A percentile compares a stretch with the other conserved stretches of the same genome.
Evolutionary conservation across 37 sponge, comb jelly and placozoan genomes (phyloP).

Genomic region (Hormiphora californensis): DNA sequence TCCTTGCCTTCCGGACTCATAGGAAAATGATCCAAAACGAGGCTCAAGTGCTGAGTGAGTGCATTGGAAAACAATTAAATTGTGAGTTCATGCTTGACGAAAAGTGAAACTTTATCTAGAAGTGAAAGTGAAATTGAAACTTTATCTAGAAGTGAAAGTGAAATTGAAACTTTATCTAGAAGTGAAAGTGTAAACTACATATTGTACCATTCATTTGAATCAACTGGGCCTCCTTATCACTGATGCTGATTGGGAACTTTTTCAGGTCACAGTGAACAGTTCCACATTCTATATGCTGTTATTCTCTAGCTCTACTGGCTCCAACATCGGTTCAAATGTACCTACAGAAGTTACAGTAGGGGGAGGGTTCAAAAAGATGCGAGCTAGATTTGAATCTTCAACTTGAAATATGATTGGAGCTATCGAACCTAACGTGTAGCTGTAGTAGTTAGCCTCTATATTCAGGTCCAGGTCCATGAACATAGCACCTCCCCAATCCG

Average conservation of each 20-base stretch:
- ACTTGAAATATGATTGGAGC: not conserved
- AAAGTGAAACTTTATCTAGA: no score
- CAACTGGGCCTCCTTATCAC: not conserved
- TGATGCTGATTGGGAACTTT: not conserved
- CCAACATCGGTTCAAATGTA: conserved; percentile 20
- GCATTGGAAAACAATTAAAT: no score
- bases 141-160: no score
- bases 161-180: not conserved
- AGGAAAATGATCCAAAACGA: no score
- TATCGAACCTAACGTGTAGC: conserved; percentile 11
- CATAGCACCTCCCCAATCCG: conserved; percentile 46
- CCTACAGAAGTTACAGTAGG: no score
- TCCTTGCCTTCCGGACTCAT: no score
- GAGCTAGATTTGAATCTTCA: no score
- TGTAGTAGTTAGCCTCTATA: conserved; percentile 51
- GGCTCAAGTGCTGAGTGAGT: no score
- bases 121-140: no score
- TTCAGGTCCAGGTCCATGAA: conserved; percentile 22
- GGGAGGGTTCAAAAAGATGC: no score
- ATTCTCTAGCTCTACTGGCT: conserved; percentile 4
- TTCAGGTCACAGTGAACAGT: not conserved
- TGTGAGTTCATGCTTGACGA: no score
- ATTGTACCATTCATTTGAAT: conserved; percentile 36
- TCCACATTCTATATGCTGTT: conserved; percentile 3
- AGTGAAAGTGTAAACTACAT: not conserved